Evolutionary conservation across 2,113 vertebrate species (phyloP).

Genomic region (Lipotes vexillifer): DNA sequence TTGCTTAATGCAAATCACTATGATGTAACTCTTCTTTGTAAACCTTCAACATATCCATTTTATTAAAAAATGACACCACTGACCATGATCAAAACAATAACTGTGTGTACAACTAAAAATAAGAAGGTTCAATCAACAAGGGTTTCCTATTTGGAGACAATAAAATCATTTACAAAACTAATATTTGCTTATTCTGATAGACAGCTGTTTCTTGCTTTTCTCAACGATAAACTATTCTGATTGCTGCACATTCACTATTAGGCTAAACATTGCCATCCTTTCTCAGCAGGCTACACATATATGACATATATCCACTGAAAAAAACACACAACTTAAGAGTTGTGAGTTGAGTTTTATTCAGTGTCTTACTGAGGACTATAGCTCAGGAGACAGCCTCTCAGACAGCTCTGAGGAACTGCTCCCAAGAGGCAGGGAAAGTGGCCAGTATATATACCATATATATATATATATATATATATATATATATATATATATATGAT

Average conservation of each 20-base stretch:
- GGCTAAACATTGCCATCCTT: not conserved
- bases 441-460: too few relatives aligned
- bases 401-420: not conserved
- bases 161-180: not conserved
- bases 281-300: not conserved
- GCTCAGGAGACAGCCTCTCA: not conserved
- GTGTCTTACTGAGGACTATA: not conserved
- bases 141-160: not conserved
- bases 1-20: slow-evolving; percentile 45
- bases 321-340: not conserved
- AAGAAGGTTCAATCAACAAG: not conserved
- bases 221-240: not conserved
- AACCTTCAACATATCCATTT: not conserved
- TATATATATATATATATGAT: too few relatives aligned
- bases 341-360: not conserved
- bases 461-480: not conserved
- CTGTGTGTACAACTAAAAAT: not conserved
- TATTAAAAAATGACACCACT: not conserved
- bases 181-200: not conserved
- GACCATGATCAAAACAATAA: not conserved
- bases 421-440: not conserved
- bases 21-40: not conserved
- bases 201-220: not conserved
- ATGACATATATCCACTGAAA: not conserved
- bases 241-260: not conserved